Conservation (phyloP, 2,797 vertebrate species). For the Okamejei kenojei region DNA sequence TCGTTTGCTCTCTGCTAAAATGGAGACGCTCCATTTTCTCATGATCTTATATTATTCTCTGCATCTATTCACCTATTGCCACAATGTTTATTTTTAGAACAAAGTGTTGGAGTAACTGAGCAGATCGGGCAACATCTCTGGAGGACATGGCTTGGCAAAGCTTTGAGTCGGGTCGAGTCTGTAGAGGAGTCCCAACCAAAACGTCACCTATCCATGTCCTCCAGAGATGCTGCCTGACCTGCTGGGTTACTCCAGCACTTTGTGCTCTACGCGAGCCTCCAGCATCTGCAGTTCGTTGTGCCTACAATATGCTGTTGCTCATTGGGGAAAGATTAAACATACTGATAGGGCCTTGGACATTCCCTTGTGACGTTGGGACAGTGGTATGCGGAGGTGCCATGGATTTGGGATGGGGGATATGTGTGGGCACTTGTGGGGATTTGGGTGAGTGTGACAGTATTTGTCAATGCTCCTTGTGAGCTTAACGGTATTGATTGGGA, state of each 20-base stretch:
- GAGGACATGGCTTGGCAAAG: too few species aligned
- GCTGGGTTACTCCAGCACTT: too few species aligned
- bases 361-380: not conserved
- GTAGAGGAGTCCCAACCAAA: too few species aligned
- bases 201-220: too few species aligned
- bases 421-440: not conserved
- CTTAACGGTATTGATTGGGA: not conserved
- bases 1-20: too few species aligned
- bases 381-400: slow-evolving; percentile 40
- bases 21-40: too few species aligned
- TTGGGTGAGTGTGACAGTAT: not conserved
- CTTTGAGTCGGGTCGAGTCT: too few species aligned
- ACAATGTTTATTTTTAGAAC: not conserved
- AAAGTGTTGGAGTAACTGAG: too few species aligned
- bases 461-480: not conserved
- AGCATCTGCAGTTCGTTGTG: too few species aligned
- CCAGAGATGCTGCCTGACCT: too few species aligned
- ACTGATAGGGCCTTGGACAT: not conserved
- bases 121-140: too few species aligned
- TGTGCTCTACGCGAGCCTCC: too few species aligned
- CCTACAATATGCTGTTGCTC: not conserved
- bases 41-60: not conserved
- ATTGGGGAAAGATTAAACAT: not conserved
- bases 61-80: not conserved
- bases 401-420: slow-evolving; percentile 49